These are phyloP conservation scores for Ips nitidus DNA, from an alignment of 1,140 invertebrate genomes.

Conservation along the genomic window DNA sequence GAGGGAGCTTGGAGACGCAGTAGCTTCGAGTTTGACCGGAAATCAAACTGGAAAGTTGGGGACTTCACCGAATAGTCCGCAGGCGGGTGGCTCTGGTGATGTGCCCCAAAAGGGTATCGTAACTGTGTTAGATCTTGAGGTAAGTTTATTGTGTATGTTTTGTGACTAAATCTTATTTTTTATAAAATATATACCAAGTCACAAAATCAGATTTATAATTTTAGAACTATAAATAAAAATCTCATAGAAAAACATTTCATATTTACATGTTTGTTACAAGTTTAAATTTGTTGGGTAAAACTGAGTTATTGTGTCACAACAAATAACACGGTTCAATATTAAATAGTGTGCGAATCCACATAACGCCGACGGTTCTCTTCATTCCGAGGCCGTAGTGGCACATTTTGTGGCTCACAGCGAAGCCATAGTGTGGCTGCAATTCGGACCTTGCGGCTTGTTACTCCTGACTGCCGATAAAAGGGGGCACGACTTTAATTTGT, in stretches of 20 bases:
- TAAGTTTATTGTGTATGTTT: conserved; percentile 43
- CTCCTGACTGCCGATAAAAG: conserved; percentile 89
- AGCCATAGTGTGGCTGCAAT: conserved; percentile 86
- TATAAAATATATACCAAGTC: too few species aligned
- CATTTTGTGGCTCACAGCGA: conserved; percentile 95
- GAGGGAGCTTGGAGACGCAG: conserved; percentile 88
- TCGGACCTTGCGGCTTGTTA: conserved; percentile 89
- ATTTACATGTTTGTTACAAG: too few species aligned
- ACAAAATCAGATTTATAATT: not conserved
- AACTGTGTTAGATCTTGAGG: conserved; percentile 85
- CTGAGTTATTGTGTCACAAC: not conserved
- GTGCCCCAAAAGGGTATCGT: conserved; percentile 78
- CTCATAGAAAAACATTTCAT: too few species aligned
- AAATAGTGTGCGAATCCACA: conserved; percentile 37
- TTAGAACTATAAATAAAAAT: not conserved
- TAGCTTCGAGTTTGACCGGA: conserved; percentile 86
- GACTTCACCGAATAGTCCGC: conserved; percentile 49
- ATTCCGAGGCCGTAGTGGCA: conserved; percentile 72
- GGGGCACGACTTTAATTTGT: conserved; percentile 97
- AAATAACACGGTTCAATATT: not conserved
- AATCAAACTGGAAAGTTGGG: conserved; percentile 51
- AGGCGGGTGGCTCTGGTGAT: conserved; percentile 55
- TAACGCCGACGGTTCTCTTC: conserved; percentile 52
- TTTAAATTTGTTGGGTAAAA: too few species aligned
- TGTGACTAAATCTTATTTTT: not conserved